Percentiles rank a stretch among this genome's conserved stretches.
Conservation (phyloP, 1,140 invertebrate genomes). For the Scaptomyza graminum region DNA sequence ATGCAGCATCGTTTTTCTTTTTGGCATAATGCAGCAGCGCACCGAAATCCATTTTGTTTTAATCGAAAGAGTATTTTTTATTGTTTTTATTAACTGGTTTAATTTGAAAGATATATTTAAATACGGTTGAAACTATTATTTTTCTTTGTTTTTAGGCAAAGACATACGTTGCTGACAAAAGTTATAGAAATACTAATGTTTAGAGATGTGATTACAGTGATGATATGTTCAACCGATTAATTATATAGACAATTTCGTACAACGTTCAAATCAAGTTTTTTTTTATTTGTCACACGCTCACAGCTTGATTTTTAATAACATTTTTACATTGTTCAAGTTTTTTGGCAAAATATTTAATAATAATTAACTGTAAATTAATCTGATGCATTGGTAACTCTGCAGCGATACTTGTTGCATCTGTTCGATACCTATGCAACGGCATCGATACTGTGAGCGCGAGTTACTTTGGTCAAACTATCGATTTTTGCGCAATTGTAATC, state of each 20-base stretch:
- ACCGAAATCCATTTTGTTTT: constrained; percentile 87
- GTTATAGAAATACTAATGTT: constrained; percentile 47
- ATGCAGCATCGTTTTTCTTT: constrained; percentile 85
- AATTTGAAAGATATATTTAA: constrained; percentile 15
- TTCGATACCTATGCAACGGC: background rate
- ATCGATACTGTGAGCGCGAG: background rate
- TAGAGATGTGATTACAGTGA: constrained; percentile 22
- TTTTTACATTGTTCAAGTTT: too few relatives aligned
- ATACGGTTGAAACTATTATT: constrained; percentile 11
- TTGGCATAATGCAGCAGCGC: constrained; percentile 86
- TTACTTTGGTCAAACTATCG: background rate
- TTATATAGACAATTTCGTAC: background rate
- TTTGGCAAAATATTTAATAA: too few relatives aligned
- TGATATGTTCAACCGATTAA: background rate
- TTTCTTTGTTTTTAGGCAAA: constrained; percentile 34
- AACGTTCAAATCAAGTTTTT: background rate
- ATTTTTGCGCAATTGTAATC: background rate
- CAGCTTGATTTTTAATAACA: background rate
- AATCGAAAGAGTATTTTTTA: background rate
- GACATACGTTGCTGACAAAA: constrained; percentile 42
- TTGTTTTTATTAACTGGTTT: constrained; percentile 9
- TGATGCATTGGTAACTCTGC: background rate
- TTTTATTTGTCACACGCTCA: background rate
- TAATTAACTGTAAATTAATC: too few relatives aligned
- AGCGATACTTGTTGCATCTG: background rate